Percentiles rank a stretch among this genome's conserved stretches.
phyloP scores from a whole-genome alignment of 2,888 invertebrate species.

The Drosophila kanekoi region DNA sequence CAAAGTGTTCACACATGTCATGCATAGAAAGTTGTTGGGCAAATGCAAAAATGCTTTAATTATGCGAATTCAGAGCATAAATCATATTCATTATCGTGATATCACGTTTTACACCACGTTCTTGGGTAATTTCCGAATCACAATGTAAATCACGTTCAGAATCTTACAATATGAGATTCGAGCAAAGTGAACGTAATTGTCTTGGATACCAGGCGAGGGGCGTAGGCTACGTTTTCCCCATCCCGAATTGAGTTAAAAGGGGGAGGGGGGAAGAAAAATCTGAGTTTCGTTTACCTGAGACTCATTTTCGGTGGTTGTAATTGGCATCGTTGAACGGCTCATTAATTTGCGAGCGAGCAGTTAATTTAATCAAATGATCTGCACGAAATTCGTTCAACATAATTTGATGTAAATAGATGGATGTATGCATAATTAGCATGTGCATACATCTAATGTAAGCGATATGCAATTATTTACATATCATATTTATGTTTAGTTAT shows the following conservation, averaged over 20 bases:
- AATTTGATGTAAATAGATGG: slow-evolving; percentile 11
- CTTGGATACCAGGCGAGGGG: background rate
- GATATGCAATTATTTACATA: background rate
- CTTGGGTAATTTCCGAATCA: background rate
- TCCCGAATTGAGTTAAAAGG: background rate
- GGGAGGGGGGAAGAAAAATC: slow-evolving; percentile 13
- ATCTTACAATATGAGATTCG: background rate
- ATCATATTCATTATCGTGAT: no score
- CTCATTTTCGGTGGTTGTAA: slow-evolving; percentile 29
- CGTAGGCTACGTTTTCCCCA: background rate
- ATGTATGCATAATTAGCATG: background rate
- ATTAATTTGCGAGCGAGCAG: slow-evolving; percentile 31
- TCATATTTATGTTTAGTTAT: background rate
- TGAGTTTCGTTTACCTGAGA: slow-evolving; percentile 23
- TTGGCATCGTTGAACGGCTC: slow-evolving; percentile 52
- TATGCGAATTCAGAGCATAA: no score
- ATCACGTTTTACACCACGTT: background rate
- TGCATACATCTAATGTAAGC: background rate
- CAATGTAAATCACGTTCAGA: background rate
- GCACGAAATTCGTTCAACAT: slow-evolving; percentile 14
- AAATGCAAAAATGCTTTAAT: no score
- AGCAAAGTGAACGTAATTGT: background rate
- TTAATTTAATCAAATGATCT: slow-evolving; percentile 50
- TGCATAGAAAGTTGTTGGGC: no score
- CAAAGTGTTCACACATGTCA: no score